Conservation (phyloP, 2,888 invertebrate species). For the Patella caerulea region DNA sequence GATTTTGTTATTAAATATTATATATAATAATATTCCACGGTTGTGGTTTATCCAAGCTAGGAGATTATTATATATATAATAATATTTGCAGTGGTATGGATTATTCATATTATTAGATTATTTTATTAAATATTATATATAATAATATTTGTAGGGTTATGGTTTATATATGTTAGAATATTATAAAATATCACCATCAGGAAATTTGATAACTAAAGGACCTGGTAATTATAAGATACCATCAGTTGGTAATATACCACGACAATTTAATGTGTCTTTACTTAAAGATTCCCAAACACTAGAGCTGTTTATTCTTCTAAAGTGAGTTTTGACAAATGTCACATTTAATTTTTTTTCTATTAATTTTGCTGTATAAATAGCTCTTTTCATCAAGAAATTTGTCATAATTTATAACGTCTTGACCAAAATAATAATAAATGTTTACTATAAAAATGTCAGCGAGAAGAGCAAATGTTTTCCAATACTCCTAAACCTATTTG, state of each 20-base stretch:
- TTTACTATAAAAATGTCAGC: no score
- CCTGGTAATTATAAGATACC: conserved; percentile 96
- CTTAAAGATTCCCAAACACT: conserved; percentile 92
- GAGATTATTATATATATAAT: not conserved
- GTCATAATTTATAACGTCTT: no score
- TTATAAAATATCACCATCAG: conserved; percentile 87
- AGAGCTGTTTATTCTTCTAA: conserved; percentile 95
- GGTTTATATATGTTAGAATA: conserved; percentile 94
- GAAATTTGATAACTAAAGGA: conserved; percentile 86
- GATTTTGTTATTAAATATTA: no score
- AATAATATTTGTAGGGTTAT: conserved; percentile 78
- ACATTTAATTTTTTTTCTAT: no score
- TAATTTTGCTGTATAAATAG: no score
- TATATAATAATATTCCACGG: no score
- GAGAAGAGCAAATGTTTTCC: no score
- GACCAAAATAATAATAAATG: no score
- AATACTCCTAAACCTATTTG: no score
- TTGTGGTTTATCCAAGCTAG: not conserved
- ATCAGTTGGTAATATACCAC: conserved; percentile 91
- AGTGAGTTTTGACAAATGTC: conserved; percentile 73
- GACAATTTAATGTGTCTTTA: conserved; percentile 91
- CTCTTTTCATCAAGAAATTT: no score
- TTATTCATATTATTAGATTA: no score
- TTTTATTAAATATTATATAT: not conserved
- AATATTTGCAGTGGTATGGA: no score